A percentile compares a stretch with the other conserved stretches of the same genome.
Conservation (phyloP, 2,888 invertebrate species). For the Eurytoma adleriae region DNA sequence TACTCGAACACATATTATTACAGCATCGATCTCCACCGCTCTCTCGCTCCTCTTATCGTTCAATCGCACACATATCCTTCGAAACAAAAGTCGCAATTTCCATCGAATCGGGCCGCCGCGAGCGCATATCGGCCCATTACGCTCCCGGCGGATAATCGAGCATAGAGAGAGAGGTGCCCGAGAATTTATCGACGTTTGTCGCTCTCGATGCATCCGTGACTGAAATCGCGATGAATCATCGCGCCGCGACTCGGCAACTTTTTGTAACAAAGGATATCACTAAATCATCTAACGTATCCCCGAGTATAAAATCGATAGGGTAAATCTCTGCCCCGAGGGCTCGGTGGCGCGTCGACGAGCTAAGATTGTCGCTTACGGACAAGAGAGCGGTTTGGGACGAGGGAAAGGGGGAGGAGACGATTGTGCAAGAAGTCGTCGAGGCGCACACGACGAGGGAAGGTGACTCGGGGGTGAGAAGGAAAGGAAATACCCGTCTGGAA, state of each 20-base stretch:
- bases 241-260: not conserved
- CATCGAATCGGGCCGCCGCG: not conserved
- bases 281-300: conserved; percentile 16
- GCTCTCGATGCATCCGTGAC: not conserved
- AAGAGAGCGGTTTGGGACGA: not conserved
- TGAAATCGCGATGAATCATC: conserved; percentile 25
- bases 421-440: not conserved
- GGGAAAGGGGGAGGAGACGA: too few relatives aligned
- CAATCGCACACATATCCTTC: conserved; percentile 3
- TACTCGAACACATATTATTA: conserved; percentile 17
- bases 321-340: conserved; percentile 34
- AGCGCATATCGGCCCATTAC: not conserved
- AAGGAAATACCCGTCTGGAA: conserved; percentile 27
- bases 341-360: conserved; percentile 1
- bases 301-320: conserved; percentile 21
- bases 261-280: conserved; percentile 40
- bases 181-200: too few relatives aligned
- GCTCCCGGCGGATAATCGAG: not conserved
- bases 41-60: conserved; percentile 1
- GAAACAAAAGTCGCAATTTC: conserved; percentile 19
- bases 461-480: not conserved
- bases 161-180: too few relatives aligned
- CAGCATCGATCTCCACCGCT: conserved; percentile 39
- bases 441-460: too few relatives aligned
- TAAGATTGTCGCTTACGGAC: conserved; percentile 36